Evolutionary conservation across 2,888 invertebrate genomes (phyloP), one percentile per base, ranked within the genome.

Genomic region (Lithophane semibrunnea): DNA sequence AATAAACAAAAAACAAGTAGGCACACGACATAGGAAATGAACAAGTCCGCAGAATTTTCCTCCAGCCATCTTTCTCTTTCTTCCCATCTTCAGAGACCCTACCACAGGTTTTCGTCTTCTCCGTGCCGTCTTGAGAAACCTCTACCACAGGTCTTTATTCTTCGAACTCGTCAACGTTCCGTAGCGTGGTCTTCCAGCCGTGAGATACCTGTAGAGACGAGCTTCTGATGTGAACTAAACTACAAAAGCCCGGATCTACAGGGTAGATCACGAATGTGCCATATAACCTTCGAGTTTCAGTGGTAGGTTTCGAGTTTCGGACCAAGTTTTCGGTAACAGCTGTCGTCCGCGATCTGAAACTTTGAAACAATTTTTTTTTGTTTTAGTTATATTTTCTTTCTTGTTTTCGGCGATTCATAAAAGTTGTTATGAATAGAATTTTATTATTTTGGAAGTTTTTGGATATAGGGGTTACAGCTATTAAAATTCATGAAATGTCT

Each of bases 231-330:
- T 97, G 96, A 97, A 97, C 98, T 97, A 98, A 98, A 98, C 98
- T 98, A 99, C 99, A 99, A 99, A 99, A 99, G 99, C 99, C 99
- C 99, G 99, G 99, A 99, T 99, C 99, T 99, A 99, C 99, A 99
- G 99, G 99, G 99, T 99, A 99, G 99, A 98, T 99, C 99, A 99
- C 99, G 99, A 98, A 98, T 98, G 98, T 98, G 98, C 98, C 98
- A 96, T 89, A 81, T 93, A 94, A 91, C 92, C 93, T 90, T 86
- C 86, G 86, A 86, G 83, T 89, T 87, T 80, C 80, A 58, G 66
- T 83, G 64, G 84, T 86, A 74, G 76, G 73, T 61, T 87, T 84
- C 86, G 77, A 84, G 82, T 60, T 70, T 70, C 54, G 21, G 64
- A n/a, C 49, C 47, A 84, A 81, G 78, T 88, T 79, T 81, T 61